phyloP scores from a whole-genome alignment of 2,888 invertebrate species.

The Drosophila acutilabella region DNA sequence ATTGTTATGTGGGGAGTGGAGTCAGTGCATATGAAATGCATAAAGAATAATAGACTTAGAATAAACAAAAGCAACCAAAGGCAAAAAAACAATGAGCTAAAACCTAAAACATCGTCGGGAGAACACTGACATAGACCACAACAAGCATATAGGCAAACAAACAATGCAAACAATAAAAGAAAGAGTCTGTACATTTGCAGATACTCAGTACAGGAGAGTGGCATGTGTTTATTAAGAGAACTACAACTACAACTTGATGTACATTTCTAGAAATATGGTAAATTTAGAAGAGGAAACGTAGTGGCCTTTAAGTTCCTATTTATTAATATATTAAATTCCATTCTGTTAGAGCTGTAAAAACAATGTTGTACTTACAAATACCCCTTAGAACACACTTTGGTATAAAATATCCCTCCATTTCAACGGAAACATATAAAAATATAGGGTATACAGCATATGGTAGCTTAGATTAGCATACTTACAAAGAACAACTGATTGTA shows the following conservation, averaged over 20 bases:
- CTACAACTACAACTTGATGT: too few species aligned
- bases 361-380: background rate
- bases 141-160: conserved; percentile 16
- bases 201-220: background rate
- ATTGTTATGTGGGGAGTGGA: conserved; percentile 4
- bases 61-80: conserved; percentile 55
- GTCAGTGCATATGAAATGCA: conserved; percentile 50
- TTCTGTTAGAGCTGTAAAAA: background rate
- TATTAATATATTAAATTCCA: too few species aligned
- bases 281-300: too few species aligned
- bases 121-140: conserved; percentile 26
- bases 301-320: too few species aligned
- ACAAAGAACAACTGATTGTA: background rate
- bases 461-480: background rate
- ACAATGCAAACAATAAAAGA: background rate
- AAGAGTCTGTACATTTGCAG: background rate
- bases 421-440: background rate
- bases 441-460: background rate
- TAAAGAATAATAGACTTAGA: conserved; percentile 67
- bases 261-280: background rate
- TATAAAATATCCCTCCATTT: background rate
- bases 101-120: conserved; percentile 32
- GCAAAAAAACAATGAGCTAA: conserved; percentile 44
- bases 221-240: background rate
- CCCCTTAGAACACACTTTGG: background rate